Evolutionary conservation across 2,797 vertebrate species (phyloP).

Genomic region (Danio tinwini): DNA sequence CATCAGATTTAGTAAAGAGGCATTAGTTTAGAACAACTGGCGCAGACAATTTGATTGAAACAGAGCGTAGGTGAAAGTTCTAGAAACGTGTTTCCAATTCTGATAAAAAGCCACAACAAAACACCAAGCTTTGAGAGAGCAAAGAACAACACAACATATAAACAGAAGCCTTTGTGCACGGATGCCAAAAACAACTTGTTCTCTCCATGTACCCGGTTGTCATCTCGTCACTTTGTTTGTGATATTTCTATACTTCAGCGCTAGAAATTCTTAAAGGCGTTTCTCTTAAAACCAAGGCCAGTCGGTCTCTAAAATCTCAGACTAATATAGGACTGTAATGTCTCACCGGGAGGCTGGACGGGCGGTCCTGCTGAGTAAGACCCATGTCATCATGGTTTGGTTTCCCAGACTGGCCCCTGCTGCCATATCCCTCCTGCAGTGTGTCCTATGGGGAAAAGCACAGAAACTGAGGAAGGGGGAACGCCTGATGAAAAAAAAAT

Average conservation of each 20-base stretch:
- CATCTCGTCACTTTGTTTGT: no score
- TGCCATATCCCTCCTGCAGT: slow-evolving; percentile 90
- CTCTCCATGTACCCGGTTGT: background rate
- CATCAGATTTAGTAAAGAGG: background rate
- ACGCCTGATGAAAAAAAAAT: background rate
- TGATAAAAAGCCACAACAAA: background rate
- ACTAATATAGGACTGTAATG: slow-evolving; percentile 29
- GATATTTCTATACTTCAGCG: background rate
- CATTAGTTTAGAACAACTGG: background rate
- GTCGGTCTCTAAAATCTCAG: background rate
- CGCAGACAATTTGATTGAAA: slow-evolving; percentile 1
- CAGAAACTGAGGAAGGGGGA: slow-evolving; percentile 3
- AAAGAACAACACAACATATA: background rate
- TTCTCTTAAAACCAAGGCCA: background rate
- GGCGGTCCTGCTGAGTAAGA: slow-evolving; percentile 79
- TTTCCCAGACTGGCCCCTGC: slow-evolving; percentile 89
- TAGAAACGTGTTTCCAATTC: background rate
- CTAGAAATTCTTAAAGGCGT: background rate
- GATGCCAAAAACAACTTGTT: background rate
- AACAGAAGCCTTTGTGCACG: background rate
- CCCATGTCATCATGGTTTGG: slow-evolving; percentile 90
- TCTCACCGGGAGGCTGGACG: slow-evolving; percentile 95
- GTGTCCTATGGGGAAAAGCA: slow-evolving; percentile 77
- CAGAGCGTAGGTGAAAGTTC: background rate
- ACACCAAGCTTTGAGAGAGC: background rate